A percentile compares a stretch with the other conserved stretches of the same genome.
Evolutionary conservation across 2,888 invertebrate species (phyloP).

Genomic region (Netelia virgata): DNA sequence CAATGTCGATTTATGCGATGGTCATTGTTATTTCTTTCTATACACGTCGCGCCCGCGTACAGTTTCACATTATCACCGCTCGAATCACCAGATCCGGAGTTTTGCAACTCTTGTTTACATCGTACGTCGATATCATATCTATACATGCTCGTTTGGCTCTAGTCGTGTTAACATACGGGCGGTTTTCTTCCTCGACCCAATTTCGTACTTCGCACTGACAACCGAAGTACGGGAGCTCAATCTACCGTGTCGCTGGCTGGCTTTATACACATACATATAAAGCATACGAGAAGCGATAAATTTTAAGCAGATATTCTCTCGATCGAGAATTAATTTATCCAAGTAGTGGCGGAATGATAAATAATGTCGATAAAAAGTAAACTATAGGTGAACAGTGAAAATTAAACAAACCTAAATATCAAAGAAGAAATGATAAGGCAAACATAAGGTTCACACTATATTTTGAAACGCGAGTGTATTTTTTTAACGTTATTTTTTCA

Average conservation of each 20-base stretch:
- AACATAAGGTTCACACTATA: background rate
- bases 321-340: background rate
- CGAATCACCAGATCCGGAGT: background rate
- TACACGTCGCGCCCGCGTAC: background rate
- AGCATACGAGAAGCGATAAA: background rate
- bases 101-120: conserved; percentile 7
- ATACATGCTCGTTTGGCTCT: background rate
- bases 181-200: conserved; percentile 1
- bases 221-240: background rate
- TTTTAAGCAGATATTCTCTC: background rate
- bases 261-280: background rate
- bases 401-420: background rate
- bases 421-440: background rate
- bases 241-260: background rate
- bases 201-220: background rate
- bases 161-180: no score
- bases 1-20: no score
- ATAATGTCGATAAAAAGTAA: background rate
- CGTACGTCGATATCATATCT: background rate
- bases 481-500: background rate
- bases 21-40: background rate
- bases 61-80: background rate
- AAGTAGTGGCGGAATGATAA: background rate
- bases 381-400: background rate
- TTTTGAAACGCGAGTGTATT: background rate